These are phyloP conservation scores for Phodopus roborovskii DNA, from an alignment of 2,113 vertebrate species.

Conservation along the genomic window DNA sequence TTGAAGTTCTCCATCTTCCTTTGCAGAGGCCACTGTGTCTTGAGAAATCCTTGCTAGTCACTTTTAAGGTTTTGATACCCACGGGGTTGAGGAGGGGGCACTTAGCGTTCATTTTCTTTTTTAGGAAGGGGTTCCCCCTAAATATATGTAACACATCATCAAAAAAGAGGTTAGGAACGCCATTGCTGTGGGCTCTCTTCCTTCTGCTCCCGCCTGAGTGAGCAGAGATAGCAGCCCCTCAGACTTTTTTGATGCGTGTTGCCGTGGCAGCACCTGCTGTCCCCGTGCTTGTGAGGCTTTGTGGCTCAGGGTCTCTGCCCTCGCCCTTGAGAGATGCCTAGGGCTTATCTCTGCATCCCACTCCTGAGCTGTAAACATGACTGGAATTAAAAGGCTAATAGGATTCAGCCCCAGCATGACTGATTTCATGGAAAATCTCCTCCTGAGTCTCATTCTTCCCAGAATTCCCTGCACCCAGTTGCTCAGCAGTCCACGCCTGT, in stretches of 20 bases:
- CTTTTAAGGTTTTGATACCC: conserved; percentile 26
- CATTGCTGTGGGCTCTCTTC: conserved; percentile 61
- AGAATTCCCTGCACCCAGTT: background rate
- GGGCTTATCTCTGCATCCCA: background rate
- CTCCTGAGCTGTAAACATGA: background rate
- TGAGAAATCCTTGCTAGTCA: background rate
- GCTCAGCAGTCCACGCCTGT: background rate
- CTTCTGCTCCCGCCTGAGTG: conserved; percentile 63
- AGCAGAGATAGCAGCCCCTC: conserved; percentile 46
- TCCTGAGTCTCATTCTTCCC: background rate
- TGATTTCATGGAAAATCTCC: background rate
- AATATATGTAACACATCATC: background rate
- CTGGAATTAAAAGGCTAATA: background rate
- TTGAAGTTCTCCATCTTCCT: background rate
- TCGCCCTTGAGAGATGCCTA: background rate
- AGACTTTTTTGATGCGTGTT: background rate
- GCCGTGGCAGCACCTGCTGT: accelerated
- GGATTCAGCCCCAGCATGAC: background rate
- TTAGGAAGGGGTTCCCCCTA: background rate
- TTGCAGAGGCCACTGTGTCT: background rate
- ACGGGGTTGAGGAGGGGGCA: background rate
- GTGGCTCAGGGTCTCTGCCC: background rate
- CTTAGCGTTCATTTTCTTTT: conserved; percentile 65
- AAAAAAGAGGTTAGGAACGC: conserved; percentile 18
- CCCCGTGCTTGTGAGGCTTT: accelerated